These are phyloP conservation scores for Perognathus longimembris DNA, from an alignment of 2,113 vertebrate species.

Conservation along the genomic window DNA sequence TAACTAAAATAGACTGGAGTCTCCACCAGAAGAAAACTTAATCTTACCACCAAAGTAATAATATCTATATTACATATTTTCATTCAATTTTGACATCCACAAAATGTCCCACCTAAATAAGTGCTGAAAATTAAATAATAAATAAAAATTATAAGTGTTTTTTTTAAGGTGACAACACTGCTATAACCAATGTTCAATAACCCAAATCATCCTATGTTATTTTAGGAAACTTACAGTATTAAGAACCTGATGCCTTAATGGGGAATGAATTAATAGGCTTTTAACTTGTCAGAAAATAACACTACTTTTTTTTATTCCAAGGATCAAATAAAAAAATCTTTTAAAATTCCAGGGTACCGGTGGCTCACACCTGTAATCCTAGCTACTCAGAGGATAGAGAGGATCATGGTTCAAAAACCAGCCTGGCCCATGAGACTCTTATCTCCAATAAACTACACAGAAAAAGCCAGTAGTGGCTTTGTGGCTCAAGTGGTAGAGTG, in stretches of 20 bases:
- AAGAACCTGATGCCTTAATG: conserved; percentile 35
- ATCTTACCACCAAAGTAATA: conserved; percentile 56
- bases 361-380: too few relatives aligned
- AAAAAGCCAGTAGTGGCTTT: too few relatives aligned
- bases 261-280: conserved; percentile 14
- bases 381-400: too few relatives aligned
- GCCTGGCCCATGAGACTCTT: too few relatives aligned
- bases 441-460: too few relatives aligned
- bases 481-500: too few relatives aligned
- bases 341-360: background rate
- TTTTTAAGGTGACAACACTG: conserved; percentile 25
- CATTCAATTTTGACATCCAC: conserved; percentile 30
- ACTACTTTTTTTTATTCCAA: conserved; percentile 45
- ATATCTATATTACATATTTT: conserved; percentile 28
- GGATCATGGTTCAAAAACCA: too few relatives aligned
- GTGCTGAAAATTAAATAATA: conserved; percentile 31
- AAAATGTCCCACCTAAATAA: conserved; percentile 44
- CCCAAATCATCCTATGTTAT: conserved; percentile 10
- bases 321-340: conserved; percentile 57
- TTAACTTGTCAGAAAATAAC: conserved; percentile 52
- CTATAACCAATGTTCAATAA: conserved; percentile 24
- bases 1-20: background rate
- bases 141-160: background rate
- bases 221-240: conserved; percentile 36
- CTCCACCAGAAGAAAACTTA: conserved; percentile 46